Conservation (phyloP, 2,888 invertebrate species). For the Rotaria sp. region DNA sequence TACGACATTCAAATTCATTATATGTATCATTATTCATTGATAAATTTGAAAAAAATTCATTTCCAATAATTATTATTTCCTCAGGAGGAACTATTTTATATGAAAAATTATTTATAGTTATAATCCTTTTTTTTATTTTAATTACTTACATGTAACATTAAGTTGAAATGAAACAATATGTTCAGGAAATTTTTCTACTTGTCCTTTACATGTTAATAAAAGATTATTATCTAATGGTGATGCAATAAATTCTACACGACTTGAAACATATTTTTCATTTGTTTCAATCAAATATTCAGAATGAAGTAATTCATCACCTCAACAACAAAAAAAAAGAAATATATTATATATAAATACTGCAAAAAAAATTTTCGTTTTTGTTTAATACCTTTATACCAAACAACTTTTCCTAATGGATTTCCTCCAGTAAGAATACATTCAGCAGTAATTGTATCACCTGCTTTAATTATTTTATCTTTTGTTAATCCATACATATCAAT, state of each 20-base stretch:
- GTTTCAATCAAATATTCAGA: not conserved
- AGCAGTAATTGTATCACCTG: constrained; percentile 78
- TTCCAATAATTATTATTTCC: not conserved
- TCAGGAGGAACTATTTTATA: not conserved
- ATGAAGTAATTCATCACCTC: not conserved
- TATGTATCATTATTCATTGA: not conserved
- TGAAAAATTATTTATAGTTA: not conserved
- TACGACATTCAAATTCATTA: constrained; percentile 33
- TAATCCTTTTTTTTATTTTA: not conserved
- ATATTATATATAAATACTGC: too few relatives aligned
- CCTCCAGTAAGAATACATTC: constrained; percentile 86
- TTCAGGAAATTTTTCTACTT: not conserved
- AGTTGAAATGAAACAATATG: not conserved
- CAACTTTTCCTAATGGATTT: constrained; percentile 86
- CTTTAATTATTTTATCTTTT: constrained; percentile 74
- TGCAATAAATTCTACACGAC: not conserved
- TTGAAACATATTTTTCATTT: not conserved
- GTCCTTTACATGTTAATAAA: not conserved
- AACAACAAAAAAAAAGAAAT: not conserved
- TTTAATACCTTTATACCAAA: constrained; percentile 72
- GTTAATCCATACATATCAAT: not conserved
- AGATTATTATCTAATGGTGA: not conserved
- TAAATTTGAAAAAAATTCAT: not conserved
- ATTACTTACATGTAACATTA: constrained; percentile 31
- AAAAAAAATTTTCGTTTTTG: constrained; percentile 49